Evolutionary conservation across 1,140 invertebrate genomes (phyloP).

Genomic region (Teleogryllus occipitalis): DNA sequence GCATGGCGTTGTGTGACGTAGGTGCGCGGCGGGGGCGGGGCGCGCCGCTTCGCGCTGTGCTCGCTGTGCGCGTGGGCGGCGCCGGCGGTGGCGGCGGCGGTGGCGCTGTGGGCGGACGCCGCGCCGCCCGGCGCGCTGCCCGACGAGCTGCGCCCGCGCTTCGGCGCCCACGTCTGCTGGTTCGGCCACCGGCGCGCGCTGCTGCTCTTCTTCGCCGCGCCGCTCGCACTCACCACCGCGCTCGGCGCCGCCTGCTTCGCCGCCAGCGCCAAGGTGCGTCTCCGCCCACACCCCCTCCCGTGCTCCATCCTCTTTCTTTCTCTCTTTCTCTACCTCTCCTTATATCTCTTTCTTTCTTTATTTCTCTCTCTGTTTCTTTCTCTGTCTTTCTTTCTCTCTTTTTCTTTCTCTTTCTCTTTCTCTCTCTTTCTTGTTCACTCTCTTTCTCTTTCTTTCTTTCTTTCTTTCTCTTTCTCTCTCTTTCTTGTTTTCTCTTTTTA

Average conservation of each 20-base stretch:
- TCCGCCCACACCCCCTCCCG: too few relatives aligned
- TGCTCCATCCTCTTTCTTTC: too few relatives aligned
- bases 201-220: slow-evolving; percentile 45
- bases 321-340: too few relatives aligned
- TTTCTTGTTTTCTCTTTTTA: too few relatives aligned
- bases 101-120: slow-evolving; percentile 41
- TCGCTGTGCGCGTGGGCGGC: slow-evolving; percentile 40
- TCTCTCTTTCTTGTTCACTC: too few relatives aligned
- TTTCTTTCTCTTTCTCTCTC: too few relatives aligned
- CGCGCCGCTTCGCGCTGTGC: slow-evolving; percentile 34
- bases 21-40: slow-evolving; percentile 29
- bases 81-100: slow-evolving; percentile 43
- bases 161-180: slow-evolving; percentile 44
- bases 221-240: slow-evolving; percentile 40
- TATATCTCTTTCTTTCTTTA: too few relatives aligned
- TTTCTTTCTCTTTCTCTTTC: too few relatives aligned
- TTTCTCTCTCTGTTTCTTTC: too few relatives aligned
- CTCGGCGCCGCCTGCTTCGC: slow-evolving; percentile 45
- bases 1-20: too few relatives aligned
- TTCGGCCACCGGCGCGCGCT: slow-evolving; percentile 42
- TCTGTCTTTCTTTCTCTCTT: too few relatives aligned
- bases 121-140: slow-evolving; percentile 33
- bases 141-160: slow-evolving; percentile 36
- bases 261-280: slow-evolving; percentile 43
- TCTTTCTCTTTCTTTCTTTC: too few relatives aligned